Evolutionary conservation across 2,888 invertebrate genomes (phyloP).

Genomic region (Drosophila tripunctata): DNA sequence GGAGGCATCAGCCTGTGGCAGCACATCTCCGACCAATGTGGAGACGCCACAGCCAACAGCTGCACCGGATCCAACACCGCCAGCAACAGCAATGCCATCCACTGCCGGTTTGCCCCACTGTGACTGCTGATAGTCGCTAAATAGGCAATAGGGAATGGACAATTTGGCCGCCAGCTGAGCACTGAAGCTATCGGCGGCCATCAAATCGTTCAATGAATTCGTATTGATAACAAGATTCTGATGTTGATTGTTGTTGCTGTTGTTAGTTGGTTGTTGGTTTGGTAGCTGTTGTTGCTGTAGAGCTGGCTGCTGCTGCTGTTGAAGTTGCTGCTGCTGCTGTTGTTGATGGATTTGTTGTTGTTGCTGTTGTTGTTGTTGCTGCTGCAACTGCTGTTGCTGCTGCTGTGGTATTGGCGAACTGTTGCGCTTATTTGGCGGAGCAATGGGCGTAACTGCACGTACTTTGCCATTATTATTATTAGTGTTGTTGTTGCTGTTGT

Average conservation of each 20-base stretch:
- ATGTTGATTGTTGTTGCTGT: conserved; percentile 45
- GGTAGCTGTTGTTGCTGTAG: conserved; percentile 41
- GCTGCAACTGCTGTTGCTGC: conserved; percentile 15
- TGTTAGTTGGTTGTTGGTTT: too few species aligned
- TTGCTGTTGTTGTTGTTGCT: conserved; percentile 28
- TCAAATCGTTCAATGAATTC: conserved; percentile 58
- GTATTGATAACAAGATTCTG: conserved; percentile 77
- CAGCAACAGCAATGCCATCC: conserved; percentile 53
- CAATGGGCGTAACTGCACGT: conserved; percentile 83
- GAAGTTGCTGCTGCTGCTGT: conserved; percentile 21
- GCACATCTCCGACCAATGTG: conserved; percentile 78
- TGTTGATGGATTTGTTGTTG: conserved; percentile 16
- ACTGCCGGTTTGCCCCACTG: conserved; percentile 84
- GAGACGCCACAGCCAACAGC: conserved; percentile 52
- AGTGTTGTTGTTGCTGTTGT: conserved; percentile 21
- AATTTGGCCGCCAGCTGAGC: conserved; percentile 81
- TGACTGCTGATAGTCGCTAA: conserved; percentile 88
- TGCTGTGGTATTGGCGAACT: conserved; percentile 60
- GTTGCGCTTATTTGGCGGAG: conserved; percentile 74
- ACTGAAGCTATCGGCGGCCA: conserved; percentile 71
- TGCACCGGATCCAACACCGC: conserved; percentile 46
- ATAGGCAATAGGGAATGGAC: conserved; percentile 91
- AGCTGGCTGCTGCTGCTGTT: conserved; percentile 34
- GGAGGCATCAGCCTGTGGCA: conserved; percentile 90
- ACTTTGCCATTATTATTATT: conserved; percentile 38